These are phyloP conservation scores for Lipotes vexillifer DNA, from an alignment of 2,113 vertebrate genomes.

Conservation along the genomic window DNA sequence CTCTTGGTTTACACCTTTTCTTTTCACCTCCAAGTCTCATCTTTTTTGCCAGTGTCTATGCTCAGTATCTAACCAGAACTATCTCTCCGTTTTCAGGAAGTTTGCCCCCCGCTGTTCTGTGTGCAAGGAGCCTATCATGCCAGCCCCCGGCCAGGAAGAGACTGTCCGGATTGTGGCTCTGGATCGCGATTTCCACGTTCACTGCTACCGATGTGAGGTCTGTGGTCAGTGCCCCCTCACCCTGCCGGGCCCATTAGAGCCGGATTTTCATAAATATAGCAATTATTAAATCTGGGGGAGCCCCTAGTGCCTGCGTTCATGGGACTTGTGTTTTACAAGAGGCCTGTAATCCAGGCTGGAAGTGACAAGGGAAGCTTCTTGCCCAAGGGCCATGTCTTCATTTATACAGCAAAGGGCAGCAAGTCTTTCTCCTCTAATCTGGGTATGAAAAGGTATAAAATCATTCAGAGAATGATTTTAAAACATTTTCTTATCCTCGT, in stretches of 20 bases:
- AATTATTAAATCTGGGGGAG: neutral
- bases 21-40: neutral
- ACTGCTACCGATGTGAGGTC: slow-evolving; percentile 98
- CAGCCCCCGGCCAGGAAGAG: slow-evolving; percentile 96
- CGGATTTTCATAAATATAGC: neutral
- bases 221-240: neutral
- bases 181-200: slow-evolving; percentile 97
- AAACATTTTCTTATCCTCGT: neutral
- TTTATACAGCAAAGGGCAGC: neutral
- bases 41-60: neutral
- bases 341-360: neutral
- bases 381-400: neutral
- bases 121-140: slow-evolving; percentile 97
- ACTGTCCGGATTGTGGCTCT: slow-evolving; percentile 97
- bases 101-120: slow-evolving; percentile 97
- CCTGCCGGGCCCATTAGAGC: neutral
- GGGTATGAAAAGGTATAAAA: neutral
- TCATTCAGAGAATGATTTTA: neutral
- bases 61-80: neutral
- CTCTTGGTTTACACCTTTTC: slow-evolving; percentile 30
- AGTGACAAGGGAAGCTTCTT: neutral
- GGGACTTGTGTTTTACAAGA: neutral
- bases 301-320: neutral
- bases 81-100: slow-evolving; percentile 83
- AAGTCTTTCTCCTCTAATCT: neutral